Evolutionary conservation across 2,888 invertebrate species (phyloP), one percentile per base, ranked within the genome.

Genomic region (Parapristionchus giblindavisi): DNA sequence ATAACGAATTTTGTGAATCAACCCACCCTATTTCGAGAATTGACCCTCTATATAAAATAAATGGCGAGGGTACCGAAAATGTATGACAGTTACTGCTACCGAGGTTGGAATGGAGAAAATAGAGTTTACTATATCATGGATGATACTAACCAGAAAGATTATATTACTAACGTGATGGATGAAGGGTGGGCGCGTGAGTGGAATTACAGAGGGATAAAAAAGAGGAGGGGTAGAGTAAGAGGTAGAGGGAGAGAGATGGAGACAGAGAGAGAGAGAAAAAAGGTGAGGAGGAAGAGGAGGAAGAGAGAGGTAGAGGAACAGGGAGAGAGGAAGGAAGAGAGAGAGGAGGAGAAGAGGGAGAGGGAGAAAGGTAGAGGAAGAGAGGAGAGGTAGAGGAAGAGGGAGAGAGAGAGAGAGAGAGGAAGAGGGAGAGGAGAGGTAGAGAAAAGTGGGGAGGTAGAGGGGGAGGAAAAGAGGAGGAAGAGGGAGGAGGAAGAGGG

Each of bases 401-500:
- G 63, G 40, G 38, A 40, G 21, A 14, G 34, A 36, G 27, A 40
- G 38, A 40, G 63, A 32, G 5, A 63, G 11, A 60, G 60, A 21
- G 8, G 58, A 56, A 32, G 32, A 36, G n/a, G 58, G 3, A 17
- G 3, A 36, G 11, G 34, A 58, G 21, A 17, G 58, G 17, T 11
- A 24, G 36, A 40, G 8, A 40, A 21, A 4, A 58, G 38, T 8
- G 24, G 61, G 24, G n/a, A 61, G 17, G 38, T n/a, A 36, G 21
- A n/a, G 24, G 61, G 3, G 63, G 36, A 21, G 36, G 36, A n/a
- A 4, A 36, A 58, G 58, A 58, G n/a, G n/a, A n/a, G n/a, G n/a
- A n/a, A n/a, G n/a, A n/a, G 58, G 14, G 58, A 58, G 58, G 34
- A 24, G 54, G 54, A 54, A 29, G n/a, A n/a, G n/a, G n/a, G n/a